Conservation (phyloP, 2,113 vertebrate species). For the Thunnus thynnus region DNA sequence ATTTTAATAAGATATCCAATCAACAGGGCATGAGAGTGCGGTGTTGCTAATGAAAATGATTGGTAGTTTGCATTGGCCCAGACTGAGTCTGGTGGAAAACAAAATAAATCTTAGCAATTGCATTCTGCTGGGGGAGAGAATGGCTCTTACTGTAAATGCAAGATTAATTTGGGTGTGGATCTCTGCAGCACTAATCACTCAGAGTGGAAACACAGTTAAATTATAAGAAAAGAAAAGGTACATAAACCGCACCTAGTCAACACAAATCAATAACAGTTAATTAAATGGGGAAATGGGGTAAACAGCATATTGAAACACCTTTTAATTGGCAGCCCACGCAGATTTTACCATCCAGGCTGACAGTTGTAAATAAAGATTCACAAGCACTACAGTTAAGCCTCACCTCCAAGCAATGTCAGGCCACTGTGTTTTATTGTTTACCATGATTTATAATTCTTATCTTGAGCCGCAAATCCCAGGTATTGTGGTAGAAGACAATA, state of each 20-base stretch:
- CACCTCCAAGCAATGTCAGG: slow-evolving; percentile 45
- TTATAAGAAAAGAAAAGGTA: slow-evolving; percentile 58
- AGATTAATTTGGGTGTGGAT: slow-evolving; percentile 67
- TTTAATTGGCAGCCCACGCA: slow-evolving; percentile 59
- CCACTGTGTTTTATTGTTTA: slow-evolving; percentile 52
- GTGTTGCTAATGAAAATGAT: slow-evolving; percentile 71
- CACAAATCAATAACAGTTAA: slow-evolving; percentile 79
- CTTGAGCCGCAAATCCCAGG: slow-evolving; percentile 7
- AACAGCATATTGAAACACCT: slow-evolving; percentile 66
- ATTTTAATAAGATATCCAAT: slow-evolving; percentile 71
- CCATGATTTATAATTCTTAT: slow-evolving; percentile 55
- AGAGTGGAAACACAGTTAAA: slow-evolving; percentile 56
- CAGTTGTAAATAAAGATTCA: slow-evolving; percentile 61
- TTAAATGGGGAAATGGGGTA: slow-evolving; percentile 73
- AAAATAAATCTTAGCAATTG: slow-evolving; percentile 68
- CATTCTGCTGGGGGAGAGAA: slow-evolving; percentile 41
- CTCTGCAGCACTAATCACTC: slow-evolving; percentile 53
- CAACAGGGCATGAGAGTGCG: slow-evolving; percentile 46
- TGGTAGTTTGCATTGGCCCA: slow-evolving; percentile 56
- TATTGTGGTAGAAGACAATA: slow-evolving; percentile 34
- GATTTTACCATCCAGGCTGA: slow-evolving; percentile 45
- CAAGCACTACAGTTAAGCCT: slow-evolving; percentile 36
- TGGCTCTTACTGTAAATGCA: slow-evolving; percentile 60
- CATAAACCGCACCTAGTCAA: slow-evolving; percentile 69
- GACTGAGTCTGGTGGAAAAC: slow-evolving; percentile 53